phyloP scores from a whole-genome alignment of 2,113 vertebrate genomes.

The Sylvia atricapilla region DNA sequence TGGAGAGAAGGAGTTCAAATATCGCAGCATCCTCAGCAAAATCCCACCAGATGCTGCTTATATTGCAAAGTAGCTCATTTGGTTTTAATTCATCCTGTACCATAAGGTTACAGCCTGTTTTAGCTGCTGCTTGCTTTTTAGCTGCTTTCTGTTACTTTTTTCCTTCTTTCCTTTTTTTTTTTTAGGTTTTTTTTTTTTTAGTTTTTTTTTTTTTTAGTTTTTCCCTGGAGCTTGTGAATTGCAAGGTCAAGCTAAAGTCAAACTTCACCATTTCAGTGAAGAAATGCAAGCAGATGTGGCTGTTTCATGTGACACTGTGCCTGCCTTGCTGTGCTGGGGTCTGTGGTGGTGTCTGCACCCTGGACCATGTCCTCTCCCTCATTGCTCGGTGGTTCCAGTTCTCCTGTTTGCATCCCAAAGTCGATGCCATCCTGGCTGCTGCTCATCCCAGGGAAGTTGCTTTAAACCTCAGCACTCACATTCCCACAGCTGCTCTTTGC shows the following conservation, averaged over 20 bases:
- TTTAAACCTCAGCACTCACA: background rate
- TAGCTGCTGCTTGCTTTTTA: constrained; percentile 70
- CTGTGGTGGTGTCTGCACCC: constrained; percentile 28
- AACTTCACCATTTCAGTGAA: constrained; percentile 62
- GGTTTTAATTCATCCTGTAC: constrained; percentile 74
- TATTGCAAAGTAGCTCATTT: constrained; percentile 68
- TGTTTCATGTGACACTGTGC: constrained; percentile 34
- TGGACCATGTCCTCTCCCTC: background rate
- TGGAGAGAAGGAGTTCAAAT: background rate
- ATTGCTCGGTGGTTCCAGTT: background rate
- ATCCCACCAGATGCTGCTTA: constrained; percentile 4
- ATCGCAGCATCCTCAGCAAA: constrained; percentile 39
- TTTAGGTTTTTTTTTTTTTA: too few relatives aligned
- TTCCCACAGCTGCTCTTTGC: background rate
- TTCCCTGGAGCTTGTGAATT: constrained; percentile 61
- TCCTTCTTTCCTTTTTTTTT: too few relatives aligned
- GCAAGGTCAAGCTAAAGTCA: constrained; percentile 78
- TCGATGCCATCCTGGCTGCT: background rate
- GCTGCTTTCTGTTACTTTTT: constrained; percentile 52
- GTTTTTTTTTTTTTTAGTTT: background rate
- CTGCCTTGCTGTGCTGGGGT: background rate
- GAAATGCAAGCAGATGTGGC: constrained; percentile 79
- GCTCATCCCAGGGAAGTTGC: background rate
- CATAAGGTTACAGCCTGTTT: constrained; percentile 62
- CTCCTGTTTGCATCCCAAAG: constrained; percentile 19